These are phyloP conservation scores for Globicephala melas DNA, from an alignment of 2,113 vertebrate species.

Conservation along the genomic window DNA sequence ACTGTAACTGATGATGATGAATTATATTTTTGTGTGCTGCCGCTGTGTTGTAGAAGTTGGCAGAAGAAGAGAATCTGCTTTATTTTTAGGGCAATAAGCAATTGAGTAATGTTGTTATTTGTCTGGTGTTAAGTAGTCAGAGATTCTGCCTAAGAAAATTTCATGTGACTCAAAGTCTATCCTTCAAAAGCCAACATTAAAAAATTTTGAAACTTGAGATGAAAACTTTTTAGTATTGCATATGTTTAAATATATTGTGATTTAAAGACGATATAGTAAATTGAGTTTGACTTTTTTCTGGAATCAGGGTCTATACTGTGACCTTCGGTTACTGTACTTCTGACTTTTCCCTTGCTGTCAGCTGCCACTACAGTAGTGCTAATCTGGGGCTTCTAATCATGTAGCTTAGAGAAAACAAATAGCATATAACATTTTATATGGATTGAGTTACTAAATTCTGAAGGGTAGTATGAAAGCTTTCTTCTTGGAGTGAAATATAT, in stretches of 20 bases:
- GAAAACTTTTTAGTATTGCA: neutral
- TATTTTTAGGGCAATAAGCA: neutral
- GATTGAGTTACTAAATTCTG: neutral
- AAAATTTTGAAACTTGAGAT: neutral
- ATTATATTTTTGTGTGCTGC: neutral
- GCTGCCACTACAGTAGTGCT: neutral
- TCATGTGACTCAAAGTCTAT: neutral
- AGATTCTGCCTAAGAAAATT: neutral
- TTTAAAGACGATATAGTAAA: neutral
- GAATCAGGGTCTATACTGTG: neutral
- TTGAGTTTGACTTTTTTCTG: neutral
- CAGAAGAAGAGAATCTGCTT: neutral
- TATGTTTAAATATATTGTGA: slow-evolving; percentile 20
- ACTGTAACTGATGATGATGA: neutral
- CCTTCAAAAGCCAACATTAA: neutral
- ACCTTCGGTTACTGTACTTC: neutral
- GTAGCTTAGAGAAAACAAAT: neutral
- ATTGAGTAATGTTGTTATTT: neutral
- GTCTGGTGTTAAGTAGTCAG: no score
- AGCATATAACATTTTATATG: neutral
- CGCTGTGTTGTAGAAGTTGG: neutral
- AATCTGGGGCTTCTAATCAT: neutral
- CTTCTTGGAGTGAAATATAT: neutral
- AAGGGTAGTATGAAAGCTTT: neutral
- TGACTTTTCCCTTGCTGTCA: neutral